Conservation (phyloP, 2,888 invertebrate genomes). For the Beris chalybata region DNA sequence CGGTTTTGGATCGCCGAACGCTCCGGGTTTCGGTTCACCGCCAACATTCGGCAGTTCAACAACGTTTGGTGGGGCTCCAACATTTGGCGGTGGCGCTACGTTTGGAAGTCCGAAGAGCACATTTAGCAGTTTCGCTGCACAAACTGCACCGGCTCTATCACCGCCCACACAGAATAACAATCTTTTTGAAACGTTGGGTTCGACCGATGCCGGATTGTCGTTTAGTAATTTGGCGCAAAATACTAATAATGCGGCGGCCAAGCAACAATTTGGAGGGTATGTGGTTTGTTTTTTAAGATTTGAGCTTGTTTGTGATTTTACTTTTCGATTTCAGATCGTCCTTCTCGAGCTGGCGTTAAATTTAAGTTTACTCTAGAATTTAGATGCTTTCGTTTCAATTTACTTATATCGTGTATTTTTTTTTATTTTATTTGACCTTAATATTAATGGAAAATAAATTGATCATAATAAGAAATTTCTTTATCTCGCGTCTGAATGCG, state of each 20-base stretch:
- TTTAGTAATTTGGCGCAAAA: constrained; percentile 55
- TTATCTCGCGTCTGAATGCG: too few species aligned
- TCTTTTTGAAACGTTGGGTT: constrained; percentile 39
- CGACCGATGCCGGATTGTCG: constrained; percentile 50
- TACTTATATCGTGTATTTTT: too few species aligned
- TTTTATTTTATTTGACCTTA: too few species aligned
- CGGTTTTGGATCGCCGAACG: constrained; percentile 49
- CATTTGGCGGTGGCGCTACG: constrained; percentile 52
- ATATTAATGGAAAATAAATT: too few species aligned
- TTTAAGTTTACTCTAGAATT: neutral
- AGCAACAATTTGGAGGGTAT: constrained; percentile 53
- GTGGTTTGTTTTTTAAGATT: constrained; percentile 9
- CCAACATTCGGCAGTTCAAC: constrained; percentile 47
- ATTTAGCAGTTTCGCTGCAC: constrained; percentile 48
- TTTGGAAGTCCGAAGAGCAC: constrained; percentile 51
- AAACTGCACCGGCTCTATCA: constrained; percentile 41
- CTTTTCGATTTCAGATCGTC: constrained; percentile 33
- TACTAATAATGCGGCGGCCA: constrained; percentile 46
- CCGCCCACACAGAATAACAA: constrained; percentile 27
- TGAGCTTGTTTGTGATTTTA: neutral
- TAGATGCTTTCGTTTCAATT: too few species aligned
- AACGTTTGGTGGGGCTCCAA: constrained; percentile 52
- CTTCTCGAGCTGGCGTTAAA: constrained; percentile 38
- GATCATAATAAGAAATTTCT: too few species aligned
- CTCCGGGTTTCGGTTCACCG: constrained; percentile 34